A percentile compares a stretch with the other conserved stretches of the same genome.
phyloP scores from a whole-genome alignment of 2,888 invertebrate species.

The Drosophila neotestacea region DNA sequence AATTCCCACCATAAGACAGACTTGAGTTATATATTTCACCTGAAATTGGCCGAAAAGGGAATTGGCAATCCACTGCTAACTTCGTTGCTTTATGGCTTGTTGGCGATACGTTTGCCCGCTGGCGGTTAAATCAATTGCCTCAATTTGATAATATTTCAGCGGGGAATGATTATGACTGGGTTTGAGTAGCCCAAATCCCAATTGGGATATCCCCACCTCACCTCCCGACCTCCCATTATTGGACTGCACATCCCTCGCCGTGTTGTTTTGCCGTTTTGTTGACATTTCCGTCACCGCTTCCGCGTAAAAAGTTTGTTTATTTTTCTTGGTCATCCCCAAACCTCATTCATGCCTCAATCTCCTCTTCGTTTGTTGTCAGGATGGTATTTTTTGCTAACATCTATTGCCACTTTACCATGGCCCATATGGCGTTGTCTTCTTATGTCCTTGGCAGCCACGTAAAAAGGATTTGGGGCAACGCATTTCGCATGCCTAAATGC shows the following conservation, averaged over 20 bases:
- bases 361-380: background rate
- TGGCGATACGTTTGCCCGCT: constrained; percentile 42
- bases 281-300: constrained; percentile 74
- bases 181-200: constrained; percentile 26
- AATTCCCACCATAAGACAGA: background rate
- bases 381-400: constrained; percentile 1
- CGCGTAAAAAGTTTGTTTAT: constrained; percentile 62
- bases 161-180: constrained; percentile 76
- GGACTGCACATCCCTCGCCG: constrained; percentile 21
- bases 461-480: constrained; percentile 77
- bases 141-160: constrained; percentile 83
- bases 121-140: constrained; percentile 80
- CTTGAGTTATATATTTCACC: constrained; percentile 4
- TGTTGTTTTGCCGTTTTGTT: constrained; percentile 66
- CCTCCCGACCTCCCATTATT: background rate
- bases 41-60: background rate
- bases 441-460: constrained; percentile 72
- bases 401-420: constrained; percentile 38
- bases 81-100: constrained; percentile 20
- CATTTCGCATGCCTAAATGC: constrained; percentile 78
- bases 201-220: background rate
- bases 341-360: constrained; percentile 33
- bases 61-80: constrained; percentile 13
- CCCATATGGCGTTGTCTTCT: constrained; percentile 52
- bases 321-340: constrained; percentile 43